These are phyloP conservation scores for Onthophagus sagittarius DNA, from an alignment of 2,888 invertebrate genomes.

Conservation along the genomic window DNA sequence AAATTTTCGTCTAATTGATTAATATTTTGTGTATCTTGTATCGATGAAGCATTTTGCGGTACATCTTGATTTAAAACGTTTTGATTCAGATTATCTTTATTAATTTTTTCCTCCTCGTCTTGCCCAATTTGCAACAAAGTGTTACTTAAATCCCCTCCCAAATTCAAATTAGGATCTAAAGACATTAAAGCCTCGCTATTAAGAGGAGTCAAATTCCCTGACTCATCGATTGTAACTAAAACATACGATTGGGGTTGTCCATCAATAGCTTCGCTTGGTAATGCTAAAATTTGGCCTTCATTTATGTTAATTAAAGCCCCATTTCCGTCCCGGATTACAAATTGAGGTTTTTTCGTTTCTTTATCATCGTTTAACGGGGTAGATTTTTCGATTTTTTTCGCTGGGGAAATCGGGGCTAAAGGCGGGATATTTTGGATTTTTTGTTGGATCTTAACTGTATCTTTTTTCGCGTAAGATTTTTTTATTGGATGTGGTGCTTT, in stretches of 20 bases:
- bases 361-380: constrained; percentile 26
- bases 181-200: constrained; percentile 66
- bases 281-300: constrained; percentile 65
- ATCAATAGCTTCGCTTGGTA: constrained; percentile 69
- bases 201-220: constrained; percentile 66
- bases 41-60: constrained; percentile 2
- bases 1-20: no score
- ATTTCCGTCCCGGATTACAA: constrained; percentile 46
- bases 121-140: constrained; percentile 55
- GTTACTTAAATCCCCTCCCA: constrained; percentile 51
- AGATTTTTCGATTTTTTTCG: constrained; percentile 27
- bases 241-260: constrained; percentile 71
- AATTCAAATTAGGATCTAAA: constrained; percentile 51
- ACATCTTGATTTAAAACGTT: background rate
- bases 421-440: constrained; percentile 29
- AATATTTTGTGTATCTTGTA: constrained; percentile 34
- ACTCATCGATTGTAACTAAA: constrained; percentile 67
- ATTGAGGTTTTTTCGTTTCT: constrained; percentile 42
- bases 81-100: constrained; percentile 5
- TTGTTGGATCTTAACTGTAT: constrained; percentile 11
- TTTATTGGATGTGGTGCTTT: constrained; percentile 11
- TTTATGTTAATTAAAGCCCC: constrained; percentile 50
- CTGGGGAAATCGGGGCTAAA: constrained; percentile 38
- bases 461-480: constrained; percentile 18
- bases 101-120: constrained; percentile 29